These are phyloP conservation scores for Heteronetta atricapilla DNA, from an alignment of 2,113 vertebrate genomes.

Conservation along the genomic window DNA sequence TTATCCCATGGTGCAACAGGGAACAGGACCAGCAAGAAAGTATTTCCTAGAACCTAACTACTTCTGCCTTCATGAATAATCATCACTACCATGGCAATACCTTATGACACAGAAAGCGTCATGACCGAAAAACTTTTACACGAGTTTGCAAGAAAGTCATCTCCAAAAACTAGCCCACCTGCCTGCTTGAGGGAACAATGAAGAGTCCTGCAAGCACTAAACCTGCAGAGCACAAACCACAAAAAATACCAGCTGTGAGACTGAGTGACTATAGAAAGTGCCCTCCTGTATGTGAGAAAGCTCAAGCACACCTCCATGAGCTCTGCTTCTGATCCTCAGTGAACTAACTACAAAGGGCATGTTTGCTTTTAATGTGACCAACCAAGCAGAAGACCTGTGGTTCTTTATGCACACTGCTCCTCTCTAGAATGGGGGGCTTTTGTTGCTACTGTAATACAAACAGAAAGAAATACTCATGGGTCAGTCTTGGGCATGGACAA, in stretches of 20 bases:
- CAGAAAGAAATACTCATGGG: neutral
- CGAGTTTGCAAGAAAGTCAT: neutral
- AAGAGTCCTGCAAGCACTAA: neutral
- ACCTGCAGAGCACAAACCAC: neutral
- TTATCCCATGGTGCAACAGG: neutral
- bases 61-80: neutral
- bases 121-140: neutral
- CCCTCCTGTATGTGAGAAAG: neutral
- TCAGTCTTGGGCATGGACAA: neutral
- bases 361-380: neutral
- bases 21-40: neutral
- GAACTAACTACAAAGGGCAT: neutral
- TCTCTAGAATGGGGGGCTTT: neutral
- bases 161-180: neutral
- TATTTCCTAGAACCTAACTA: neutral
- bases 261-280: neutral
- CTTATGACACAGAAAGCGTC: neutral
- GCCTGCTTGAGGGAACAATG: neutral
- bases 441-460: neutral
- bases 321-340: neutral
- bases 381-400: neutral
- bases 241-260: neutral
- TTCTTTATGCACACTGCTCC: fast-evolving
- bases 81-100: neutral
- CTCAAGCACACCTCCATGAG: neutral